A percentile compares a stretch with the other conserved stretches of the same genome.
Conservation (phyloP, 2,888 invertebrate species). For the Netelia inedita region DNA sequence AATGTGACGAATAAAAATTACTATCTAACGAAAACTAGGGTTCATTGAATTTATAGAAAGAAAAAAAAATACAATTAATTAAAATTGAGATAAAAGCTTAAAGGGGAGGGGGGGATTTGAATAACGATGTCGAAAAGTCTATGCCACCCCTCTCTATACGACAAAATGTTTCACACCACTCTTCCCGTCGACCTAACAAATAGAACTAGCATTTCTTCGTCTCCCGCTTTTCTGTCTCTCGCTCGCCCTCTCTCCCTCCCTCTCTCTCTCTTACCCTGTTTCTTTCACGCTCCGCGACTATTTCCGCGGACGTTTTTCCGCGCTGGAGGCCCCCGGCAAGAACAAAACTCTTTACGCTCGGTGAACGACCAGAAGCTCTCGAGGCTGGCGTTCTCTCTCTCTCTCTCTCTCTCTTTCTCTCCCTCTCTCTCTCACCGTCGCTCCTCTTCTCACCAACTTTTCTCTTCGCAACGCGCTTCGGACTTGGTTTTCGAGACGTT, state of each 20-base stretch:
- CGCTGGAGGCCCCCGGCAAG: slow-evolving; percentile 6
- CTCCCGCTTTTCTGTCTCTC: neutral
- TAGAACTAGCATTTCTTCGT: neutral
- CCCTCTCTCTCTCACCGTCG: neutral
- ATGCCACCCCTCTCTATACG: neutral
- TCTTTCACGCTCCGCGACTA: neutral
- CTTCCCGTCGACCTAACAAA: neutral
- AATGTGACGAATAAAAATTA: too few species aligned
- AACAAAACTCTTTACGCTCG: slow-evolving; percentile 57
- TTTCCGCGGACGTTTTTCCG: neutral
- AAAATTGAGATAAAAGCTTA: too few species aligned
- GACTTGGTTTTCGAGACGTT: slow-evolving; percentile 27
- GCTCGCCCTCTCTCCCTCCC: neutral
- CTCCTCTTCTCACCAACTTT: slow-evolving; percentile 42
- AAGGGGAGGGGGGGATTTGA: neutral
- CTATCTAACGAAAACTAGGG: too few species aligned
- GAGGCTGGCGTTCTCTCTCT: neutral
- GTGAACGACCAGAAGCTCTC: slow-evolving; percentile 54
- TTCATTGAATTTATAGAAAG: too few species aligned
- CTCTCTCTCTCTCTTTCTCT: too few species aligned
- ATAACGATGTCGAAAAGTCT: neutral
- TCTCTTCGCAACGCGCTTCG: slow-evolving; percentile 28
- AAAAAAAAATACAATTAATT: too few species aligned
- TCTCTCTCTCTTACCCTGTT: neutral
- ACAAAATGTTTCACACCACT: neutral